Evolutionary conservation across 2,113 vertebrate species (phyloP).

Genomic region (Heterocephalus glaber): DNA sequence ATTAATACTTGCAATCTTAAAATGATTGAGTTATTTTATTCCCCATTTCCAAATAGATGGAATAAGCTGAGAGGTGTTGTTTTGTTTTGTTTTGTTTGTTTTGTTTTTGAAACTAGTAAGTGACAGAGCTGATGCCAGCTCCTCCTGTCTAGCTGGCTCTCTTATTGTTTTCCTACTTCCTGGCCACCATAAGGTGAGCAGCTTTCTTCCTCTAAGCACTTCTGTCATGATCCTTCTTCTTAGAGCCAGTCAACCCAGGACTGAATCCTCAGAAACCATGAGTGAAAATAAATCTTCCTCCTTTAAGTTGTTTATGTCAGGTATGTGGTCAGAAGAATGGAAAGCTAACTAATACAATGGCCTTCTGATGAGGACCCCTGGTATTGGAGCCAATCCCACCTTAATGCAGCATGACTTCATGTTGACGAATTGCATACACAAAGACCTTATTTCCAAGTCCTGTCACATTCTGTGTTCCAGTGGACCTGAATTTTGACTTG

Average conservation of each 20-base stretch:
- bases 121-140: too few relatives aligned
- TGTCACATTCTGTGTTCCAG: not conserved
- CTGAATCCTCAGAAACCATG: not conserved
- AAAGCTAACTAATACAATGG: too few relatives aligned
- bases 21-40: not conserved
- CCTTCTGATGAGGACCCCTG: too few relatives aligned
- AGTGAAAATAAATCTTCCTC: not conserved
- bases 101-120: not conserved
- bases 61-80: not conserved
- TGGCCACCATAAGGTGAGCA: not conserved
- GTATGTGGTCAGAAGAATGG: not conserved
- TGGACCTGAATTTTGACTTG: not conserved
- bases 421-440: not conserved
- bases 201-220: not conserved
- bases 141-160: not conserved
- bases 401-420: not conserved
- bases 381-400: fast-evolving
- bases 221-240: not conserved
- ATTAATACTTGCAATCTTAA: not conserved
- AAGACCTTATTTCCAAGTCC: not conserved
- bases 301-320: not conserved
- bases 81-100: not conserved
- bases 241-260: not conserved
- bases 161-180: not conserved
- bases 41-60: not conserved